These are phyloP conservation scores for Baronia brevicornis DNA, from an alignment of 2,888 invertebrate genomes.

Conservation along the genomic window DNA sequence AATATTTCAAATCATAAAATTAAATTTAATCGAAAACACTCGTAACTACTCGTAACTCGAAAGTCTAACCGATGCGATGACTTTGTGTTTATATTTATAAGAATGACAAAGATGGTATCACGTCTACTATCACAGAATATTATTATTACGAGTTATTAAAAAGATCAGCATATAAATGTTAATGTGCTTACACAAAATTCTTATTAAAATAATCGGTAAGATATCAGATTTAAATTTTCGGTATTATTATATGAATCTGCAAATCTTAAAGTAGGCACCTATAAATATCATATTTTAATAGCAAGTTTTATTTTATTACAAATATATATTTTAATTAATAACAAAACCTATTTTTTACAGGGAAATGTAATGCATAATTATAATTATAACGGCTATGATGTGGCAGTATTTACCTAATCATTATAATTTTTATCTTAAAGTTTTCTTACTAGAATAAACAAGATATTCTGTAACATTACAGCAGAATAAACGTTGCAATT, in stretches of 20 bases:
- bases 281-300: not conserved
- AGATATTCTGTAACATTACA: no score
- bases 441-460: no score
- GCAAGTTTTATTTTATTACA: conserved; percentile 8
- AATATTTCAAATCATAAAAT: no score
- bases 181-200: conserved; percentile 35
- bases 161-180: conserved; percentile 41
- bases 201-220: conserved; percentile 10
- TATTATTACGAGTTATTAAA: conserved; percentile 58
- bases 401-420: no score
- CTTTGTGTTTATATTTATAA: conserved; percentile 33
- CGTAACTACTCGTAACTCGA: conserved; percentile 18
- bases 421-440: no score
- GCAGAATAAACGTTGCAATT: no score
- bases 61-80: conserved; percentile 46
- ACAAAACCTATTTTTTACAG: no score
- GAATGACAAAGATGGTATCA: conserved; percentile 67
- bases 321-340: conserved; percentile 17
- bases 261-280: conserved; percentile 8
- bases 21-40: conserved; percentile 13
- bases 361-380: no score
- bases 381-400: no score
- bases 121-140: conserved; percentile 75
- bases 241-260: conserved; percentile 10
- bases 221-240: not conserved